A percentile compares a stretch with the other conserved stretches of the same genome.
Conservation (phyloP, 37 sponge, comb jelly and placozoan genomes). For the Spongia lamella region DNA sequence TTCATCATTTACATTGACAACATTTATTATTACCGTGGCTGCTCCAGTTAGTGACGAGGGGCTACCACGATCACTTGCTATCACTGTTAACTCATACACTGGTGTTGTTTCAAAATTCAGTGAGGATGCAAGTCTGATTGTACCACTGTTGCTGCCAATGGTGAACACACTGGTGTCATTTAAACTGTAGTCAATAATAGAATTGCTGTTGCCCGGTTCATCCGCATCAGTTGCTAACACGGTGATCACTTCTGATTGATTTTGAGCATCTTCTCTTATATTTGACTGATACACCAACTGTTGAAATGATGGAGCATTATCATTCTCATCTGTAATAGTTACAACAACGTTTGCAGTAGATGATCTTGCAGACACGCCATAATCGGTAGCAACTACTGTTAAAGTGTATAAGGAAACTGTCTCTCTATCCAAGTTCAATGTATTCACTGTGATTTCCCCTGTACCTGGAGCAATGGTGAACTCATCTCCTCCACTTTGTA, state of each 20-base stretch:
- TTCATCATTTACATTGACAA: constrained; percentile 57
- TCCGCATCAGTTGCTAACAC: constrained; percentile 65
- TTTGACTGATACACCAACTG: neutral
- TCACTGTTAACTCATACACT: constrained; percentile 24
- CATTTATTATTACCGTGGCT: constrained; percentile 36
- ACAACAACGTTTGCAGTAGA: constrained; percentile 19
- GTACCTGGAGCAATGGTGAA: too few species aligned
- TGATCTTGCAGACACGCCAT: constrained; percentile 2
- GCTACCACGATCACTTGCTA: constrained; percentile 38
- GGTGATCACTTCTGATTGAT: neutral
- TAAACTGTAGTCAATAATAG: constrained; percentile 40
- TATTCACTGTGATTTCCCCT: too few species aligned
- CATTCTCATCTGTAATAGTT: constrained; percentile 67
- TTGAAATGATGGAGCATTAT: constrained; percentile 51
- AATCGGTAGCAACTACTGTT: constrained; percentile 38
- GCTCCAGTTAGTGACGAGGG: constrained; percentile 28
- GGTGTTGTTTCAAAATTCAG: constrained; percentile 60
- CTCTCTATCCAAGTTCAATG: constrained; percentile 31
- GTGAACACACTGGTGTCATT: neutral
- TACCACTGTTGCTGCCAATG: neutral
- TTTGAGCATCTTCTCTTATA: neutral
- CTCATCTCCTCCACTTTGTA: too few species aligned
- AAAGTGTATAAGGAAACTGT: constrained; percentile 20
- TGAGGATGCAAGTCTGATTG: neutral
- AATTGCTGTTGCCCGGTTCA: constrained; percentile 27